These are phyloP conservation scores for Aphelenchoides fujianensis DNA, from an alignment of 1,140 invertebrate species.

Conservation along the genomic window DNA sequence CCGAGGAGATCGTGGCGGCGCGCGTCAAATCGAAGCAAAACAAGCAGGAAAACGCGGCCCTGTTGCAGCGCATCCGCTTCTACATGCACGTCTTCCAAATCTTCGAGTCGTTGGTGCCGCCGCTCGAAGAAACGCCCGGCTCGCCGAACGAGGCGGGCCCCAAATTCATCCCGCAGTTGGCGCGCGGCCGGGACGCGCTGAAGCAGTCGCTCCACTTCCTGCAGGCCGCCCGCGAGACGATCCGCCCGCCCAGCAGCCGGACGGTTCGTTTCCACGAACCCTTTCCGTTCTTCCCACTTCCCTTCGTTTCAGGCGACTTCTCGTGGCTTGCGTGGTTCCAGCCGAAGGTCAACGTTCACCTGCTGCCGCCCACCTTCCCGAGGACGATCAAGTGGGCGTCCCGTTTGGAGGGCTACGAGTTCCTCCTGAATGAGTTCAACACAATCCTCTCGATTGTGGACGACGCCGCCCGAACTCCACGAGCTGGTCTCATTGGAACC, in stretches of 20 bases:
- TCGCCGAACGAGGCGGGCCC: background rate
- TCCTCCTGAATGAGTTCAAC: slow-evolving; percentile 77
- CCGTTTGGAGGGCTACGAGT: slow-evolving; percentile 76
- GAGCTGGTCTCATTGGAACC: slow-evolving; percentile 25
- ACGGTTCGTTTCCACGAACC: too few relatives aligned
- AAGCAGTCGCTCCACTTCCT: slow-evolving; percentile 20
- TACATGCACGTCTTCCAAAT: background rate
- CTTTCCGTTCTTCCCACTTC: too few relatives aligned
- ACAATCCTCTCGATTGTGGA: slow-evolving; percentile 25
- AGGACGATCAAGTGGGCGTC: slow-evolving; percentile 88
- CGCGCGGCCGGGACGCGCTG: background rate
- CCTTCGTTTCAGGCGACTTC: too few relatives aligned
- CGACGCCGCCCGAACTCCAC: slow-evolving; percentile 30
- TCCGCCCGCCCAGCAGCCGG: slow-evolving; percentile 11
- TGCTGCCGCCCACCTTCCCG: slow-evolving; percentile 94
- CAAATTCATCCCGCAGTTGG: slow-evolving; percentile 14
- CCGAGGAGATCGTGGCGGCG: background rate
- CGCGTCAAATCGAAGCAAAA: slow-evolving; percentile 16
- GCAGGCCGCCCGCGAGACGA: slow-evolving; percentile 12
- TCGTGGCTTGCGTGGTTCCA: slow-evolving; percentile 77
- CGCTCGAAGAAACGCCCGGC: background rate
- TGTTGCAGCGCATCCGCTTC: slow-evolving; percentile 22
- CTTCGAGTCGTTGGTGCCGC: slow-evolving; percentile 16
- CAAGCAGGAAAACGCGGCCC: slow-evolving; percentile 20
- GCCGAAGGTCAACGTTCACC: slow-evolving; percentile 85